Percentiles rank a stretch among this genome's conserved stretches.
Conservation (phyloP, 2,888 invertebrate species). For the Acrobeloides nanus region DNA sequence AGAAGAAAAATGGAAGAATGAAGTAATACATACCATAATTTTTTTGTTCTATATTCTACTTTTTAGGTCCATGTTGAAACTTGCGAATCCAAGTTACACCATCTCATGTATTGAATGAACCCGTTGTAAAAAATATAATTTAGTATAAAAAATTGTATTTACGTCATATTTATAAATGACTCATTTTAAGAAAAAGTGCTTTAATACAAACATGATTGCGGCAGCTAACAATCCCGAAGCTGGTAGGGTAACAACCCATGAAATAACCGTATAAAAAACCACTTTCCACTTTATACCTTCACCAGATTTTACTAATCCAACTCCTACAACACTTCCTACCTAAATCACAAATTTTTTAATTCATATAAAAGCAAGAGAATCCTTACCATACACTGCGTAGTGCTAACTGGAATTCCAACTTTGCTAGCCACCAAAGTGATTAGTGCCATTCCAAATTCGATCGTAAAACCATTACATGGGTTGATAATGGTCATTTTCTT, state of each 20-base stretch:
- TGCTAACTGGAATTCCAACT: conserved; percentile 15
- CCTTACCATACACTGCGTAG: conserved; percentile 18
- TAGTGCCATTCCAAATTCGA: conserved; percentile 15
- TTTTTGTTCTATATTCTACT: no score
- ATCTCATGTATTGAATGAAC: no score
- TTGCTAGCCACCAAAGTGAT: conserved; percentile 16
- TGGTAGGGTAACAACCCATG: conserved; percentile 55
- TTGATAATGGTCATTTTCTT: conserved; percentile 17
- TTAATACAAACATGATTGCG: conserved; percentile 12
- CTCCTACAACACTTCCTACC: conserved; percentile 17
- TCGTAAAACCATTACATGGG: conserved; percentile 13
- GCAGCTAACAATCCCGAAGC: conserved; percentile 15
- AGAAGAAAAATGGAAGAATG: no score
- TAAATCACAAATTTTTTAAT: conserved; percentile 2
- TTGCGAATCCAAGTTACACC: no score
- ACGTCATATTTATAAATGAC: no score
- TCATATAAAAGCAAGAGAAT: no score
- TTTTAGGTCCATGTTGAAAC: no score
- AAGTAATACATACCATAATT: no score
- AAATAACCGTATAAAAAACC: conserved; percentile 12
- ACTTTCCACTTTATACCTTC: conserved; percentile 15
- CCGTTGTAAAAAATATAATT: no score
- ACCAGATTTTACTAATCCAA: conserved; percentile 13
- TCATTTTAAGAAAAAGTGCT: conserved; percentile 7
- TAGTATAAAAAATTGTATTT: no score